Evolutionary conservation across 2,113 vertebrate species (phyloP).

Genomic region (Triplophysa dalaica): DNA sequence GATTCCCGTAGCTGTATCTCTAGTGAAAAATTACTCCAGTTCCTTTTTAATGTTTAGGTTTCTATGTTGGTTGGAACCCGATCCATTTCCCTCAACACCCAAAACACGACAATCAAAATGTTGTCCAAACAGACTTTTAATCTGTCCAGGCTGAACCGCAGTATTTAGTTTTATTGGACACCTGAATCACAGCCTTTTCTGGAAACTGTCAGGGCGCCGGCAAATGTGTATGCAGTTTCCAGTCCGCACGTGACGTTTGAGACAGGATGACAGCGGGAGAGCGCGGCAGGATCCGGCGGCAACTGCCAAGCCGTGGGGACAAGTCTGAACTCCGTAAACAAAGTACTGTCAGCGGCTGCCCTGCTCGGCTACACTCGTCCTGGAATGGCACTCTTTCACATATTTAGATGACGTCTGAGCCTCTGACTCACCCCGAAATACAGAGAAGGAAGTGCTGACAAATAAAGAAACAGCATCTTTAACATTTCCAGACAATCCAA

Average conservation of each 20-base stretch:
- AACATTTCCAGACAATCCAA: constrained; percentile 73
- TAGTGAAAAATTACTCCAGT: constrained; percentile 24
- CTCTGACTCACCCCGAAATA: constrained; percentile 70
- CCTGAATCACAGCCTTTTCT: constrained; percentile 61
- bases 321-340: constrained; percentile 64
- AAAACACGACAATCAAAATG: constrained; percentile 62
- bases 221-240: constrained; percentile 48
- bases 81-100: constrained; percentile 33
- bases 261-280: constrained; percentile 56
- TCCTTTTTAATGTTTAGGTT: constrained; percentile 25
- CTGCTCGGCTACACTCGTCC: constrained; percentile 63
- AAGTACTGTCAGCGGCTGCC: constrained; percentile 58
- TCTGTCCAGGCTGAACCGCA: constrained; percentile 63
- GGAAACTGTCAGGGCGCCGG: constrained; percentile 57
- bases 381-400: constrained; percentile 42
- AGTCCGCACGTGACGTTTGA: constrained; percentile 56
- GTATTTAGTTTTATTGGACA: constrained; percentile 69
- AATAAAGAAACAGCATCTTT: constrained; percentile 60
- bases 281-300: constrained; percentile 51
- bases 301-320: constrained; percentile 60
- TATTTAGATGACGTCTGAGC: constrained; percentile 69
- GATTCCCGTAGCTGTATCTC: constrained; percentile 6
- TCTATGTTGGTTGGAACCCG: constrained; percentile 8
- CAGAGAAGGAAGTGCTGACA: constrained; percentile 56
- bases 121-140: constrained; percentile 74